These are phyloP conservation scores for Nomada ferruginata DNA, from an alignment of 2,888 invertebrate genomes.

Conservation along the genomic window DNA sequence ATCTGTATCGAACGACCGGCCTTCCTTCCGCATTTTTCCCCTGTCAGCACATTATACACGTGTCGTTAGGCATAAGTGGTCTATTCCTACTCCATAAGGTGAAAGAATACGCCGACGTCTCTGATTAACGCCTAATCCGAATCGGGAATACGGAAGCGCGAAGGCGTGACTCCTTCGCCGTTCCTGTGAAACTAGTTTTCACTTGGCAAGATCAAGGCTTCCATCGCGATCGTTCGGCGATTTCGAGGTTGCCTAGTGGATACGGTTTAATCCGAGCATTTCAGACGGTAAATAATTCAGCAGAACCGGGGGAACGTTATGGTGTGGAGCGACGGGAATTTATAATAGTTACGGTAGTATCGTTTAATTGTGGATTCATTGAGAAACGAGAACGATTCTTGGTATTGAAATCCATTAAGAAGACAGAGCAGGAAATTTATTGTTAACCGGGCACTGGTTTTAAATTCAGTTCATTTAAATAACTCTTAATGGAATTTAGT, in stretches of 20 bases:
- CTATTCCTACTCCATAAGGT: slow-evolving; percentile 23
- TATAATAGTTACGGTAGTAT: background rate
- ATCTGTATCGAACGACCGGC: slow-evolving; percentile 20
- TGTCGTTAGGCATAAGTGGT: slow-evolving; percentile 32
- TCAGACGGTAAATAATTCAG: slow-evolving; percentile 1
- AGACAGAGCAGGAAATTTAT: too few species aligned
- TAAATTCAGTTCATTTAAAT: too few species aligned
- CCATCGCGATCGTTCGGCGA: slow-evolving; percentile 37
- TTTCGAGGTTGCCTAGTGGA: slow-evolving; percentile 43
- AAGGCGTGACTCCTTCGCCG: slow-evolving; percentile 52
- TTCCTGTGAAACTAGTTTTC: slow-evolving; percentile 64
- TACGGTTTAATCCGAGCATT: background rate
- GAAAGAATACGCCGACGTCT: slow-evolving; percentile 20
- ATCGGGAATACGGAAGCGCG: slow-evolving; percentile 55
- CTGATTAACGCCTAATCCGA: slow-evolving; percentile 46
- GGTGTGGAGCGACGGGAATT: background rate
- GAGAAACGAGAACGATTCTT: background rate
- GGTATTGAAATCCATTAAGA: too few species aligned
- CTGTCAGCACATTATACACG: slow-evolving; percentile 25
- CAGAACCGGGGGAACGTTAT: background rate
- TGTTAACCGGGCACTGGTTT: too few species aligned
- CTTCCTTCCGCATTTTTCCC: slow-evolving; percentile 45
- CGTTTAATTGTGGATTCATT: background rate
- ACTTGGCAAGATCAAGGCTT: slow-evolving; percentile 67
- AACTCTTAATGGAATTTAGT: too few species aligned